phyloP scores from a whole-genome alignment of 2,797 vertebrate genomes.

The Cyprinella venusta region DNA sequence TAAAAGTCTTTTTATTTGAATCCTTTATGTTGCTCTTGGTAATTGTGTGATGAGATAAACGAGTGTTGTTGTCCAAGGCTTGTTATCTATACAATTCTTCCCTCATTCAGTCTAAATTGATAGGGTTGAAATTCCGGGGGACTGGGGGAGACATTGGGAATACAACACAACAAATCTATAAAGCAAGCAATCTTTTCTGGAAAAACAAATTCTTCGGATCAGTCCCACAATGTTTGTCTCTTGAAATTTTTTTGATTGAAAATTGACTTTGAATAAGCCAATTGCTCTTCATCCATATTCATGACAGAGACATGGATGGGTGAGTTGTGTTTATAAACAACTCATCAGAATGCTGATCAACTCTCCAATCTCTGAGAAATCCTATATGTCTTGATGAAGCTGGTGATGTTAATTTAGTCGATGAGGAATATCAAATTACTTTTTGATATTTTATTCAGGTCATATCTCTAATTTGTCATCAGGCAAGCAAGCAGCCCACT shows the following conservation, averaged over 20 bases:
- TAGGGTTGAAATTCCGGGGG: background rate
- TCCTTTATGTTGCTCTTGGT: background rate
- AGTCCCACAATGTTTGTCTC: background rate
- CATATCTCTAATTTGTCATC: slow-evolving; percentile 34
- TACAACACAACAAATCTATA: background rate
- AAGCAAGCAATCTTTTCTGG: background rate
- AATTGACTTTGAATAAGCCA: slow-evolving; percentile 70
- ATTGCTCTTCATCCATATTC: slow-evolving; percentile 69
- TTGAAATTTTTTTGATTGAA: slow-evolving; percentile 33
- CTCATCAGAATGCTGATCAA: slow-evolving; percentile 47
- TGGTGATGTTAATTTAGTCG: slow-evolving; percentile 34
- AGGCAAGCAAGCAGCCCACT: slow-evolving; percentile 1
- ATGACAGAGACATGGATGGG: slow-evolving; percentile 58
- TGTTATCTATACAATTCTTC: slow-evolving; percentile 11
- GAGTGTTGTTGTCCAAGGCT: background rate
- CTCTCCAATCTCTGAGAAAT: slow-evolving; percentile 15
- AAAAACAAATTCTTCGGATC: background rate
- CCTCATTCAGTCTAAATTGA: background rate
- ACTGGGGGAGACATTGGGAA: background rate
- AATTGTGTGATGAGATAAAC: slow-evolving; percentile 7
- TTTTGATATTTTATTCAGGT: slow-evolving; percentile 38
- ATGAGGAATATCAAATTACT: slow-evolving; percentile 29
- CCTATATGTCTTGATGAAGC: slow-evolving; percentile 29
- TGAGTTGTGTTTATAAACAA: slow-evolving; percentile 43
- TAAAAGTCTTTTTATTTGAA: background rate